A percentile compares a stretch with the other conserved stretches of the same genome.
Conservation (phyloP, 2,113 vertebrate genomes). For the Lontra canadensis region DNA sequence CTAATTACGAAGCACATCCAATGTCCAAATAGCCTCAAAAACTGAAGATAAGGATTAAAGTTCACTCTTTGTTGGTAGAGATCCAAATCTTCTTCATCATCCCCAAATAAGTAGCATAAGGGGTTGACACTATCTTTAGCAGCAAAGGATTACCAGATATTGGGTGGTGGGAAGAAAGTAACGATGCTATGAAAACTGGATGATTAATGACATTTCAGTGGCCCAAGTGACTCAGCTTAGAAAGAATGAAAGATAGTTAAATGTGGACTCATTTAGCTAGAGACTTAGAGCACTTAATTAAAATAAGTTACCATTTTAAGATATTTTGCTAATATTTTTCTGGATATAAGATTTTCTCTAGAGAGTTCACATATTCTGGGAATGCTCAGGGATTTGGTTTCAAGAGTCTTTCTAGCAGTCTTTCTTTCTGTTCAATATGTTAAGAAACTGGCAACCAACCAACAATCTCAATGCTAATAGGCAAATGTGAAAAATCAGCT, state of each 20-base stretch:
- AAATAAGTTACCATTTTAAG: not conserved
- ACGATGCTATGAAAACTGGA: not conserved
- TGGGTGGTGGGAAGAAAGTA: not conserved
- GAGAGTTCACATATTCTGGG: not conserved
- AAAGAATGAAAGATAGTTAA: not conserved
- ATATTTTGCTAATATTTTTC: not conserved
- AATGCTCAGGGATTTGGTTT: not conserved
- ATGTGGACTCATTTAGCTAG: not conserved
- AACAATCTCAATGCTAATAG: conserved; percentile 49
- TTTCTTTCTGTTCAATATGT: not conserved
- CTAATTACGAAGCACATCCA: not conserved
- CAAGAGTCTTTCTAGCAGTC: not conserved
- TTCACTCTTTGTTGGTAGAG: not conserved
- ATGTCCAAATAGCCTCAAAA: not conserved
- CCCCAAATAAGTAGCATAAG: not conserved
- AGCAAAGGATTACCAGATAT: not conserved
- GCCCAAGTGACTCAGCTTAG: not conserved
- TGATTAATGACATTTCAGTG: not conserved
- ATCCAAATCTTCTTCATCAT: not conserved
- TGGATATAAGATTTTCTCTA: conserved; percentile 1
- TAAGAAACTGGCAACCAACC: conserved; percentile 61
- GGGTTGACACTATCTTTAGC: not conserved
- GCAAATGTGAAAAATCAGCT: conserved; percentile 68
- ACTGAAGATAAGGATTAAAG: not conserved
- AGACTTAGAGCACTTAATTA: not conserved